These are phyloP conservation scores for Melieria picta DNA, from an alignment of 2,888 invertebrate genomes.

Conservation along the genomic window DNA sequence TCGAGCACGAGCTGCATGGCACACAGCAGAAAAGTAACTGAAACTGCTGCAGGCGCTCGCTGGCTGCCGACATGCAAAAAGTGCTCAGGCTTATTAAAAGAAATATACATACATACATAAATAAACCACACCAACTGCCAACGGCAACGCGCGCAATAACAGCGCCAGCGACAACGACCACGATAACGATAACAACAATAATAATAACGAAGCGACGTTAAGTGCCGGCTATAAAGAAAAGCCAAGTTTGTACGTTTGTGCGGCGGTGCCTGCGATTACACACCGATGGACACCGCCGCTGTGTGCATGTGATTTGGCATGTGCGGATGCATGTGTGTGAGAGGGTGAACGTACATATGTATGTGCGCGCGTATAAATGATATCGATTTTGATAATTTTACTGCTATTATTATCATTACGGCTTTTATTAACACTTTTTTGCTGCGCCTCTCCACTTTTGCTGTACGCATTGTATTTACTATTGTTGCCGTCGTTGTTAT, in stretches of 20 bases:
- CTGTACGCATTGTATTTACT: conserved; percentile 12
- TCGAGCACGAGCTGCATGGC: conserved; percentile 29
- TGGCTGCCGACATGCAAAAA: conserved; percentile 10
- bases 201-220: not conserved
- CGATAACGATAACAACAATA: conserved; percentile 9
- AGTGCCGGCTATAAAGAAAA: not conserved
- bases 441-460: conserved; percentile 46
- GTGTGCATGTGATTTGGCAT: too few species aligned
- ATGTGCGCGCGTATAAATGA: not conserved
- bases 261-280: not conserved
- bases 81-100: conserved; percentile 3
- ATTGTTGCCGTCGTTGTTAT: conserved; percentile 41
- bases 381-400: conserved; percentile 40
- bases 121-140: conserved; percentile 13
- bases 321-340: too few species aligned
- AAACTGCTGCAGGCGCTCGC: conserved; percentile 29
- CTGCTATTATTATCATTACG: conserved; percentile 36
- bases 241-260: not conserved
- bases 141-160: conserved; percentile 8
- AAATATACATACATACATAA: not conserved
- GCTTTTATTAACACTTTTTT: conserved; percentile 39
- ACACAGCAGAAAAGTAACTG: conserved; percentile 47
- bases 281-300: too few species aligned
- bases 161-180: conserved; percentile 15
- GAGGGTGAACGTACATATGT: too few species aligned